phyloP scores from a whole-genome alignment of 2,888 invertebrate species.

The Lepidonotus clava region DNA sequence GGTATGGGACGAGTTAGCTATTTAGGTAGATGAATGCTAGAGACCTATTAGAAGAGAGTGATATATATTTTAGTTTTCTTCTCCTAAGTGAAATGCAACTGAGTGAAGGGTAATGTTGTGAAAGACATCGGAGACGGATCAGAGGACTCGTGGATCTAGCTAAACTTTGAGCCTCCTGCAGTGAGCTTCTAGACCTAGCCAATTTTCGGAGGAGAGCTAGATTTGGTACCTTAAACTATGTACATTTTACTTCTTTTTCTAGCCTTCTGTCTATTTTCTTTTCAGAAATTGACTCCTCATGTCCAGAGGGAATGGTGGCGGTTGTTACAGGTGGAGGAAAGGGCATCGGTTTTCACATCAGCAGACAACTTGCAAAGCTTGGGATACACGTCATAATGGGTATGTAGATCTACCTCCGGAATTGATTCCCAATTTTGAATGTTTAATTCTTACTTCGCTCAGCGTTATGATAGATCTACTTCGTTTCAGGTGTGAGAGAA shows the following conservation, averaged over 20 bases:
- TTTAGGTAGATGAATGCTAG: too few relatives aligned
- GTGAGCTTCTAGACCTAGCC: background rate
- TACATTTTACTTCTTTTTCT: background rate
- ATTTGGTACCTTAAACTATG: background rate
- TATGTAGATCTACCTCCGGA: background rate
- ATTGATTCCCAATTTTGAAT: background rate
- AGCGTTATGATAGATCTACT: background rate
- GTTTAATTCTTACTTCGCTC: background rate
- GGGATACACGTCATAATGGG: slow-evolving; percentile 34
- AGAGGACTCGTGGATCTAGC: too few relatives aligned
- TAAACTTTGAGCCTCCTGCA: too few relatives aligned
- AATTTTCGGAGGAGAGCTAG: background rate
- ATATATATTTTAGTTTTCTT: too few relatives aligned
- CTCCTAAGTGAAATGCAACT: background rate
- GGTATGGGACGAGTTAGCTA: too few relatives aligned
- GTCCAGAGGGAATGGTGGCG: background rate
- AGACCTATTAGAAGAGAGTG: too few relatives aligned
- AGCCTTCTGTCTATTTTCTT: background rate
- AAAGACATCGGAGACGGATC: background rate
- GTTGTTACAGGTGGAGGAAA: slow-evolving; percentile 30
- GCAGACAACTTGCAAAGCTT: background rate
- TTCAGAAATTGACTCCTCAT: background rate
- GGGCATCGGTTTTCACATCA: slow-evolving; percentile 27
- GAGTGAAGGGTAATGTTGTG: background rate
- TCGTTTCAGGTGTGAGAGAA: slow-evolving; percentile 19